Evolutionary conservation across 2,888 invertebrate species (phyloP).

Genomic region (Parnassius apollo): DNA sequence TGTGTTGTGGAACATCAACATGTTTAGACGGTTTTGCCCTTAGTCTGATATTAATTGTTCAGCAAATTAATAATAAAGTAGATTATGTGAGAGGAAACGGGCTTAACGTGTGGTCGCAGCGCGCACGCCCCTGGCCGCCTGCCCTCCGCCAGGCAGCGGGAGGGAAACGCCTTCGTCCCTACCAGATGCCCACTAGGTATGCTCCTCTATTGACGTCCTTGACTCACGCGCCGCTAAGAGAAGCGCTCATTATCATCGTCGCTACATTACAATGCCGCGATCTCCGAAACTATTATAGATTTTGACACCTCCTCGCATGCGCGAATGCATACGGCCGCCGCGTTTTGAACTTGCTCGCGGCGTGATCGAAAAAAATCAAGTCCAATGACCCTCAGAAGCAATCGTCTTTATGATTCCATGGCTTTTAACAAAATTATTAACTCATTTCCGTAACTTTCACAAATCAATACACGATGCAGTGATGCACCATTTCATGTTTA

Average conservation of each 20-base stretch:
- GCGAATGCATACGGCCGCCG: slow-evolving; percentile 78
- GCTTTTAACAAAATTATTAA: slow-evolving; percentile 43
- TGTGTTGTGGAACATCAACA: slow-evolving; percentile 31
- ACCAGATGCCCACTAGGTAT: slow-evolving; percentile 60
- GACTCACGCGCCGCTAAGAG: slow-evolving; percentile 45
- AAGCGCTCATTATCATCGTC: slow-evolving; percentile 47
- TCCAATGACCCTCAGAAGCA: slow-evolving; percentile 64
- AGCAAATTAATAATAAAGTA: slow-evolving; percentile 66
- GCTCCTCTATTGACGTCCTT: slow-evolving; percentile 54
- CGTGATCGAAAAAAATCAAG: slow-evolving; percentile 70
- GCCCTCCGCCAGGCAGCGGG: slow-evolving; percentile 63
- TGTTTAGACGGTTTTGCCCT: slow-evolving; percentile 49
- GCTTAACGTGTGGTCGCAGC: slow-evolving; percentile 66
- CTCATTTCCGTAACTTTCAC: slow-evolving; percentile 56
- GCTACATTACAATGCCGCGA: slow-evolving; percentile 60
- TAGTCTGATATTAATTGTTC: slow-evolving; percentile 56
- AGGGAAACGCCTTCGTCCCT: slow-evolving; percentile 72
- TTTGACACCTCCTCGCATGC: slow-evolving; percentile 80
- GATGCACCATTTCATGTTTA: slow-evolving; percentile 83
- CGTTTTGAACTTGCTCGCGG: slow-evolving; percentile 76
- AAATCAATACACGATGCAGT: slow-evolving; percentile 80
- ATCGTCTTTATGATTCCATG: slow-evolving; percentile 47
- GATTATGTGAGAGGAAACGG: slow-evolving; percentile 46
- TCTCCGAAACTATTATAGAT: slow-evolving; percentile 76
- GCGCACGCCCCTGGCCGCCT: slow-evolving; percentile 70